phyloP scores from a whole-genome alignment of 2,113 vertebrate genomes.

The Herpetotheres cachinnans region DNA sequence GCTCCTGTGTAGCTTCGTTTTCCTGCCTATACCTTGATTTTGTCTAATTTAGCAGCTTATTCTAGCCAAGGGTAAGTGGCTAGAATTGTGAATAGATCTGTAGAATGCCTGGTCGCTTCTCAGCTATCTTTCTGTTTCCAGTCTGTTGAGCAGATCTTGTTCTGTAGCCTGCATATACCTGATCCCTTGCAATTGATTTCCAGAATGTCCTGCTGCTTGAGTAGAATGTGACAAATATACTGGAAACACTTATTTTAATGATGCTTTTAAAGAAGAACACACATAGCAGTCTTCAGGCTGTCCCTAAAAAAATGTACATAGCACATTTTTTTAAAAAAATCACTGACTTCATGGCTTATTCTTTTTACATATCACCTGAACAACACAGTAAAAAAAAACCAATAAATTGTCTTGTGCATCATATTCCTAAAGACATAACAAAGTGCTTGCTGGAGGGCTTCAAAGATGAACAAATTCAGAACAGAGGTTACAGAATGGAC shows the following conservation, averaged over 20 bases:
- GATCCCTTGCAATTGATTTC: neutral
- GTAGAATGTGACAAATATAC: neutral
- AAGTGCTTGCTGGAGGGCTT: neutral
- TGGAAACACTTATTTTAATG: neutral
- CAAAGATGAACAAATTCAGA: neutral
- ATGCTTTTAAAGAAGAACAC: neutral
- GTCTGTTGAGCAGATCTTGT: neutral
- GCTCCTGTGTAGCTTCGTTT: neutral
- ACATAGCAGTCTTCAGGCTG: neutral
- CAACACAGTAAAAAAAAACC: neutral
- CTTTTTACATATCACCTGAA: neutral
- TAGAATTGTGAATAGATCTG: neutral
- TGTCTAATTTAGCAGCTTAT: neutral
- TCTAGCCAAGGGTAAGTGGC: neutral
- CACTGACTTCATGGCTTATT: neutral
- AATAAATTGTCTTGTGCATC: neutral
- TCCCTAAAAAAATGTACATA: neutral
- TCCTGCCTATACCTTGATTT: neutral
- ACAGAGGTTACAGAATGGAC: neutral
- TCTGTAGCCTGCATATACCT: neutral
- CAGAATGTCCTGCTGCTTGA: neutral
- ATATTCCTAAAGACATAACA: neutral
- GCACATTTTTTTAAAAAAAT: neutral
- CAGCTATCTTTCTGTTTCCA: neutral
- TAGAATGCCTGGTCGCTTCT: neutral